A percentile compares a stretch with the other conserved stretches of the same genome.
These are phyloP conservation scores for Kryptopterus vitreolus DNA, from an alignment of 2,797 vertebrate species.

Conservation along the genomic window DNA sequence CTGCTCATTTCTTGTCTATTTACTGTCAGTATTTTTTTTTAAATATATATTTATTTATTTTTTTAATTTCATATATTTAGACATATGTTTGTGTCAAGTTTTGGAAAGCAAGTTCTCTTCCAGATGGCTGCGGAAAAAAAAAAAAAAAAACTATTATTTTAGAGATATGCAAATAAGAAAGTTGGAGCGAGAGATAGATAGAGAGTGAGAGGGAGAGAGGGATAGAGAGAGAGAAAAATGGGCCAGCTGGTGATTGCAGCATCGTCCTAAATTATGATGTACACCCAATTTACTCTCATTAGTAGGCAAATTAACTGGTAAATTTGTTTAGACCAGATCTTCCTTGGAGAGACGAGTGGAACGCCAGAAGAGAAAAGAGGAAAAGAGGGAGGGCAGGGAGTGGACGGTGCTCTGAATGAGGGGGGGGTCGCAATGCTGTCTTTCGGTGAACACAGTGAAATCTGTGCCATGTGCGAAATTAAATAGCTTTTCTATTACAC, in stretches of 20 bases:
- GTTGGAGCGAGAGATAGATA: slow-evolving; percentile 35
- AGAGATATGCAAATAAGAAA: slow-evolving; percentile 13
- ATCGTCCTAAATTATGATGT: slow-evolving; percentile 72
- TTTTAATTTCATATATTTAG: no score
- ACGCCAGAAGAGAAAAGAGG: slow-evolving; percentile 10
- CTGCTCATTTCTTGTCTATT: background rate
- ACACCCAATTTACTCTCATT: slow-evolving; percentile 76
- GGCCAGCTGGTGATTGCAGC: slow-evolving; percentile 67
- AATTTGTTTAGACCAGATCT: slow-evolving; percentile 68
- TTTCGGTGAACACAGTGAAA: background rate
- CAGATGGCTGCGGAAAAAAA: slow-evolving; percentile 9
- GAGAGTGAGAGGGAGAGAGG: slow-evolving; percentile 44
- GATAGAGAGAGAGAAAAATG: slow-evolving; percentile 40
- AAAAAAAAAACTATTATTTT: slow-evolving; percentile 10
- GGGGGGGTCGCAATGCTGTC: background rate
- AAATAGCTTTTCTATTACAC: background rate
- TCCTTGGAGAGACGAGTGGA: slow-evolving; percentile 33
- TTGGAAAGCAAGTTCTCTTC: background rate
- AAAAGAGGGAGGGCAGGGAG: background rate
- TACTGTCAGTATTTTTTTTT: background rate
- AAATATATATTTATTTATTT: no score
- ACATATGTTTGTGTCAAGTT: background rate
- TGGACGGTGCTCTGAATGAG: background rate
- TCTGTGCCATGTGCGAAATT: slow-evolving; percentile 21
- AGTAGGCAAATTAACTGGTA: slow-evolving; percentile 71